Conservation (phyloP, 2,888 invertebrate genomes). For the Phyto melanocephala region DNA sequence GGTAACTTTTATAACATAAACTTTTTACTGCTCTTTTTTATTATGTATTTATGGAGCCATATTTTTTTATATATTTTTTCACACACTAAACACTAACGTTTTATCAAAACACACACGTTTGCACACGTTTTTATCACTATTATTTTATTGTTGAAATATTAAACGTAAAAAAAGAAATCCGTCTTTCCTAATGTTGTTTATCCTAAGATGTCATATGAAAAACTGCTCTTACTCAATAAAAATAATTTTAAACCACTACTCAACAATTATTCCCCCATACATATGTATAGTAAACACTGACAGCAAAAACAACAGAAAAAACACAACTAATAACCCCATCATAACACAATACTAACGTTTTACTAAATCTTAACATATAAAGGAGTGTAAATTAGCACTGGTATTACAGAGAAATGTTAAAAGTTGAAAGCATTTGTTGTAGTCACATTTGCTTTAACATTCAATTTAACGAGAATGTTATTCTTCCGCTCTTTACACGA, state of each 20-base stretch:
- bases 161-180: conserved; percentile 6
- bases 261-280: background rate
- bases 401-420: background rate
- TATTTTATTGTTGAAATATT: background rate
- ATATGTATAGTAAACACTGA: background rate
- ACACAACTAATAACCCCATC: conserved; percentile 13
- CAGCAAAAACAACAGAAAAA: conserved; percentile 1
- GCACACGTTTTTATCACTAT: conserved; percentile 15
- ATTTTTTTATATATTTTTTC: conserved; percentile 10
- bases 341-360: conserved; percentile 7
- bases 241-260: conserved; percentile 45
- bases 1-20: too few relatives aligned
- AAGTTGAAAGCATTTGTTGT: background rate
- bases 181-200: conserved; percentile 45
- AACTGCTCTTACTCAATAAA: conserved; percentile 68
- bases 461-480: background rate
- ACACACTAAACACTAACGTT: conserved; percentile 8
- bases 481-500: background rate
- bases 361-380: background rate
- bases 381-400: background rate
- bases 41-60: too few relatives aligned
- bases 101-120: conserved; percentile 5
- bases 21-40: background rate
- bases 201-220: conserved; percentile 65
- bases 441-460: background rate